Base-by-base conservation (phyloP, 2,797 vertebrate species). In the Leptodactylus fallax region DNA sequence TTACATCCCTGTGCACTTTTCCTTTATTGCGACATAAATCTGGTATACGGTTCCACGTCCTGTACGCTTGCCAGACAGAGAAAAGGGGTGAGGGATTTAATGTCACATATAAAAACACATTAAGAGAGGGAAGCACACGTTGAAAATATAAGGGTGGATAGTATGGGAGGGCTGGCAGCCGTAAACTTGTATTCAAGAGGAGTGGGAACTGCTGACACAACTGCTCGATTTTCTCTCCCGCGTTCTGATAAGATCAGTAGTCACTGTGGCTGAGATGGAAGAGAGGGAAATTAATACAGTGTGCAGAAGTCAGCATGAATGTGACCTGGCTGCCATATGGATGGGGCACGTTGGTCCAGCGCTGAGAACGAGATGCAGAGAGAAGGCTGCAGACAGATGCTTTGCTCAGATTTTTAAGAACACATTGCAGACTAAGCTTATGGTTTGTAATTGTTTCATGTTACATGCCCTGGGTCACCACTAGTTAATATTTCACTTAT, bases 241-340 rank as follows among this genome's bases (percentile, higher is more conserved):
- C 56, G n/a, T 7, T 82, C 71, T 74, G 87, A 89, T 89, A 82
- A 81, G 79, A 89, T 89, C 87, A 82, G 83, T 86, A 78, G 87
- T 89, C 87, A 82, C 83, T 72, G 69, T 86, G 71, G 60, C 79
- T 76, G 79, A 76, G 71, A 89, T 81, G 67, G 84, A 86, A 60
- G 84, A 85, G 79, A 82, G 79, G 83, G 84, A 89, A 89, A 89
- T 89, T 25, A 89, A 89, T 89, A 86, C 83, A 82, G 76, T 71
- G 77, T 88, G 87, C 87, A 86, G n/a, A 56, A 89, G 83, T 89
- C 87, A 86, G 87, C 84, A 81, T 86, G 83, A 89, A 86, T 81
- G 79, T 89, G 83, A 89, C 87, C 87, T 81, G 84, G 79, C 83
- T 86, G 79, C 87, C 84, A 85, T 89, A 89, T 89, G 87, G 79